Evolutionary conservation across 2,113 vertebrate species (phyloP).

Genomic region (Xiphophorus maculatus): DNA sequence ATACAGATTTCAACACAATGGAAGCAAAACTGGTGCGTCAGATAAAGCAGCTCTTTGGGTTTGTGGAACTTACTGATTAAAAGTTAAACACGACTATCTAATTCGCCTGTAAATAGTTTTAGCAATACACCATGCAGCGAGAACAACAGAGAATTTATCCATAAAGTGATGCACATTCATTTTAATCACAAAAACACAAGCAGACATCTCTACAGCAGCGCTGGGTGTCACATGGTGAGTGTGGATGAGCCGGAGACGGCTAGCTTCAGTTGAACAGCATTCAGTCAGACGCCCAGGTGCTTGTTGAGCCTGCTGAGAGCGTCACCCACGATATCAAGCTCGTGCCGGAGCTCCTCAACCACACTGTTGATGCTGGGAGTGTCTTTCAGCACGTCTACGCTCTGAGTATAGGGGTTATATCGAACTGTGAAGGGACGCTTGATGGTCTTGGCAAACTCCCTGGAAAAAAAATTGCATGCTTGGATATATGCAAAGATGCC

Average conservation of each 20-base stretch:
- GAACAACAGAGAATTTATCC: slow-evolving; percentile 30
- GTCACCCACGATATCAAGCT: slow-evolving; percentile 91
- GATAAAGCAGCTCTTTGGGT: slow-evolving; percentile 57
- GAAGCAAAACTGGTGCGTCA: slow-evolving; percentile 14
- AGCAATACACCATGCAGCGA: slow-evolving; percentile 30
- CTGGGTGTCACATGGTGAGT: slow-evolving; percentile 11
- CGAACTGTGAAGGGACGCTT: slow-evolving; percentile 95
- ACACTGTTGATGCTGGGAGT: slow-evolving; percentile 87
- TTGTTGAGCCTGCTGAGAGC: slow-evolving; percentile 90
- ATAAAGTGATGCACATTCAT: slow-evolving; percentile 56
- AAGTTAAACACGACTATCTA: slow-evolving; percentile 30
- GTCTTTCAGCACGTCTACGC: slow-evolving; percentile 91
- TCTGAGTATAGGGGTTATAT: slow-evolving; percentile 96
- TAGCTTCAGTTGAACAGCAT: background rate
- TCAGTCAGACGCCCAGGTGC: slow-evolving; percentile 82
- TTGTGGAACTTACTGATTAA: slow-evolving; percentile 42
- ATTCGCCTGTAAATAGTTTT: slow-evolving; percentile 16
- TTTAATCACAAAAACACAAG: slow-evolving; percentile 52
- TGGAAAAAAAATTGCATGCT: slow-evolving; percentile 52
- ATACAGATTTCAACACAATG: slow-evolving; percentile 19
- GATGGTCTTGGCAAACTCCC: slow-evolving; percentile 98
- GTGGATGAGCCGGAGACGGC: background rate
- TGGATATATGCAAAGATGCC: background rate
- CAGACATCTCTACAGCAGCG: slow-evolving; percentile 41
- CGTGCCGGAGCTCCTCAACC: slow-evolving; percentile 90